These are phyloP conservation scores for Ascaphus truei DNA, from an alignment of 2,113 vertebrate species.

Conservation along the genomic window DNA sequence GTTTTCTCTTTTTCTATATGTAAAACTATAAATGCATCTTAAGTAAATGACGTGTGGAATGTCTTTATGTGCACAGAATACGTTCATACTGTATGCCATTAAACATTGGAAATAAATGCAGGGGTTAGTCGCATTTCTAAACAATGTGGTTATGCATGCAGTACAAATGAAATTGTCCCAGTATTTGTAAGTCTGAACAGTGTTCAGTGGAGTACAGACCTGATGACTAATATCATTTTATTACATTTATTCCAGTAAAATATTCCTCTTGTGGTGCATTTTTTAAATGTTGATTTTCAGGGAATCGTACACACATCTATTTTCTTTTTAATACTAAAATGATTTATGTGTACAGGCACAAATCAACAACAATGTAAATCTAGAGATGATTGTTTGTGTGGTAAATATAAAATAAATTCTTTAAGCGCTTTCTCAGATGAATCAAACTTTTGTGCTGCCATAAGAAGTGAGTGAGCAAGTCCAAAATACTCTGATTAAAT, in stretches of 20 bases:
- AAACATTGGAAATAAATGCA: not conserved
- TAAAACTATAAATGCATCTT: no score
- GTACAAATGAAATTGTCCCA: not conserved
- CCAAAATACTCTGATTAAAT: no score
- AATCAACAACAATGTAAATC: constrained; percentile 28
- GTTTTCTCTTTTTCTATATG: no score
- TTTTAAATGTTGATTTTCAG: constrained; percentile 2
- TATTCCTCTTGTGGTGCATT: not conserved
- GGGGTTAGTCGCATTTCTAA: no score
- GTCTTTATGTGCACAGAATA: no score
- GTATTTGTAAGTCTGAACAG: not conserved
- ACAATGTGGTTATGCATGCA: not conserved
- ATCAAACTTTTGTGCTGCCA: not conserved
- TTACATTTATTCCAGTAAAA: constrained; percentile 24
- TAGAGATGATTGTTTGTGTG: not conserved
- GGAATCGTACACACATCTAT: not conserved
- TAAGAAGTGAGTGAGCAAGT: constrained; percentile 9
- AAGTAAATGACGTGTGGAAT: no score
- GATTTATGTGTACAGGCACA: constrained; percentile 20
- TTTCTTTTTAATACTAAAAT: constrained; percentile 20
- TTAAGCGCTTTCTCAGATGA: not conserved
- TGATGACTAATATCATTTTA: constrained; percentile 15
- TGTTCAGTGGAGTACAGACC: not conserved
- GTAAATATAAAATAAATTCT: not conserved
- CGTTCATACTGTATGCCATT: no score